Base-by-base conservation (phyloP, 2,797 vertebrate species). In the Helostoma temminkii region DNA sequence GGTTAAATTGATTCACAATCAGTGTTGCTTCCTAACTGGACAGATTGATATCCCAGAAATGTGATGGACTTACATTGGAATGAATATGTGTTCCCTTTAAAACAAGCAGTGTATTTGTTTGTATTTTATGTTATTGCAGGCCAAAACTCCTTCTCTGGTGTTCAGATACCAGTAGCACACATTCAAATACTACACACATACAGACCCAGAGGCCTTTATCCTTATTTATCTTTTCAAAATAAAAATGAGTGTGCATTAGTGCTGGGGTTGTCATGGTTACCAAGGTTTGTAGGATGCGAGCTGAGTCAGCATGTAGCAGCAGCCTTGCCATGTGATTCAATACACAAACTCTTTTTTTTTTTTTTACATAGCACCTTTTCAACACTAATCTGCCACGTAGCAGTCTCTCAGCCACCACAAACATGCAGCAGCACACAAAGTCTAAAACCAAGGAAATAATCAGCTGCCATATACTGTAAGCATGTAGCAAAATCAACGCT, bases 211-310 rank as follows among this genome's bases (percentile, higher is more conserved):
- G 83, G 86, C 80, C 78, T 81, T 86, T 88, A 85, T 90, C 80
- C 89, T 90, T 87, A 91, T 93, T 92, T 91, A 82, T 91, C 83
- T 89, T 89, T 88, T 87, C 82, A 77, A 81, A 76, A 62, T 73
- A 79, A 85, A 80, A 75, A 74, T 71, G 65, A 72, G 78, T 68
- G 81, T 60, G 71, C 78, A 87, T 87, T 82, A 81, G 75, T 88
- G 87, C 76, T 16, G 41, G 24, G 54, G 86, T 87, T 93, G 89
- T 92, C 92, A 94, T 92, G 88, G 92, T 86, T 92, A 95, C 93
- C 19, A 66, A 61, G 84, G 89, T 90, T 89, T 91, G 71, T 88
- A 91, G 88, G 85, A 91, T 88, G 83, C 7, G 9, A 82, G 91
- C 91, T 82, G 89, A 93, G 48, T 87, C 85, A 89, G 92, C 90